phyloP scores from a whole-genome alignment of 2,797 vertebrate species.

The Rhynchotus rufescens region DNA sequence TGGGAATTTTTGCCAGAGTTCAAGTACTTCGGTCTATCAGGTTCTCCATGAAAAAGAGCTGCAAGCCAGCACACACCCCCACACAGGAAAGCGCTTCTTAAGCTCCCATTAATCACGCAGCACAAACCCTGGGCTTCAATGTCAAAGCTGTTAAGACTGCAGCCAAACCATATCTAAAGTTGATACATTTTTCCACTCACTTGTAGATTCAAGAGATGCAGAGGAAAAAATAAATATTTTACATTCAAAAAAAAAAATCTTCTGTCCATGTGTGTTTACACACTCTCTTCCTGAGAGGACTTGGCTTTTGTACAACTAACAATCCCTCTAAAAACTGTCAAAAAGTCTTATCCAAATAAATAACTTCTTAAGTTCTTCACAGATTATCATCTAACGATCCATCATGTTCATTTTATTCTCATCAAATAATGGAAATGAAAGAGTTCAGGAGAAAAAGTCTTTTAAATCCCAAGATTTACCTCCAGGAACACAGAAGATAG shows the following conservation, averaged over 20 bases:
- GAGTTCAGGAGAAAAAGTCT: background rate
- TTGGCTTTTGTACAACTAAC: background rate
- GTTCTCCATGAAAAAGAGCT: slow-evolving; percentile 17
- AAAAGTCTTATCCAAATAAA: slow-evolving; percentile 30
- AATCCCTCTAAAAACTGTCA: background rate
- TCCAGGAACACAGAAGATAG: background rate
- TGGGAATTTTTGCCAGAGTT: background rate
- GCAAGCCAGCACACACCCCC: background rate
- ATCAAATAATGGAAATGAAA: background rate
- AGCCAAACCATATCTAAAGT: background rate
- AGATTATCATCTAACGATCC: background rate
- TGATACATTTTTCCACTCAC: background rate
- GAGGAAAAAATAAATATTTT: background rate
- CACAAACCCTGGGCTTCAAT: slow-evolving; percentile 28
- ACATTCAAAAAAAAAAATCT: background rate
- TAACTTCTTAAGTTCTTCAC: background rate
- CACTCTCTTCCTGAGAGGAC: background rate
- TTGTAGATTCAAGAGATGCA: background rate
- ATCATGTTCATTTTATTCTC: background rate
- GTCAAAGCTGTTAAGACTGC: slow-evolving; percentile 29
- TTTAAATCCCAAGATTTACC: background rate
- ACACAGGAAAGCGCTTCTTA: slow-evolving; percentile 29
- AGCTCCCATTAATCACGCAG: slow-evolving; percentile 26
- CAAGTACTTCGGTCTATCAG: background rate
- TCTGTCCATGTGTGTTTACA: background rate